Conservation (phyloP, 2,113 vertebrate species). For the Mormyrus lacerda region DNA sequence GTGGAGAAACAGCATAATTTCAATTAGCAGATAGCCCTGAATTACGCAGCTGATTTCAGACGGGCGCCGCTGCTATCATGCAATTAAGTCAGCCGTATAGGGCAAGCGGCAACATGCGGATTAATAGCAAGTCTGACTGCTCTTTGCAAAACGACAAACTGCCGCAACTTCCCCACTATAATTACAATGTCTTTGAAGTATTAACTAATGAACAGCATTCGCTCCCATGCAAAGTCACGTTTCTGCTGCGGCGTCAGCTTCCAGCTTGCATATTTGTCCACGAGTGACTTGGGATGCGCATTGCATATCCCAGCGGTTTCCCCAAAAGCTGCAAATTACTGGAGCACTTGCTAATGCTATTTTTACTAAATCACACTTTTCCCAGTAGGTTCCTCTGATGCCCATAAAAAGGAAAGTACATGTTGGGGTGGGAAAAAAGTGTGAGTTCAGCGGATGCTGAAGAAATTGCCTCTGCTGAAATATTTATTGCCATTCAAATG, state of each 20-base stretch:
- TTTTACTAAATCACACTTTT: conserved; percentile 16
- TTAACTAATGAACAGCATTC: conserved; percentile 11
- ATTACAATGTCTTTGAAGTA: conserved; percentile 5
- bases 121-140: conserved; percentile 12
- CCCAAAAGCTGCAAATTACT: conserved; percentile 11
- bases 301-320: conserved; percentile 10
- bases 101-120: background rate
- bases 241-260: background rate
- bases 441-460: background rate
- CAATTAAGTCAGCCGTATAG: background rate
- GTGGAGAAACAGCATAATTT: background rate
- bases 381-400: background rate
- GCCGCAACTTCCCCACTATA: background rate
- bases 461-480: background rate
- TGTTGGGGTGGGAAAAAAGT: background rate
- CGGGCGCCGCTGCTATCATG: background rate
- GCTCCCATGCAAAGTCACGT: background rate
- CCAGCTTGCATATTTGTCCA: conserved; percentile 22
- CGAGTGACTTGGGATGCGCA: conserved; percentile 5
- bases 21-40: background rate
- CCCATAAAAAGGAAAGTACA: conserved; percentile 12
- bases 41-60: conserved; percentile 6
- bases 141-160: conserved; percentile 9
- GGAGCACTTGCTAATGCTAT: conserved; percentile 6
- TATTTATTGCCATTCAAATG: conserved; percentile 2